Evolutionary conservation across 2,113 vertebrate species (phyloP).

Genomic region (Sinocyclocheilus maitianheensis): DNA sequence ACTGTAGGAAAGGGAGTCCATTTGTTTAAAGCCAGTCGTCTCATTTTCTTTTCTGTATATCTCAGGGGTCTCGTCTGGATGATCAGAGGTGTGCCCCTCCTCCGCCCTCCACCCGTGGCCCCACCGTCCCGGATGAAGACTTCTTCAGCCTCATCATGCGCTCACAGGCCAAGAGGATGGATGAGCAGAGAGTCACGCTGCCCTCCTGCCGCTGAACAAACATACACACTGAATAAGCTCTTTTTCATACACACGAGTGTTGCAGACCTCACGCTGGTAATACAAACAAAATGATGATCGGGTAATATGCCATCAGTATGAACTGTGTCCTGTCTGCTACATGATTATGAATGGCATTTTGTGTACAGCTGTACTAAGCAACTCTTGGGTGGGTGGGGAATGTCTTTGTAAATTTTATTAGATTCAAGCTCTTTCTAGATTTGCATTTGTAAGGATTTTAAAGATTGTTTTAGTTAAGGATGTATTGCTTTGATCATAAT

Average conservation of each 20-base stretch:
- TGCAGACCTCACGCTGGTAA: neutral
- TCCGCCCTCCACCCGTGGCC: constrained; percentile 77
- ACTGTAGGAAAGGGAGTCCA: too few species aligned
- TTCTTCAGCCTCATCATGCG: constrained; percentile 96
- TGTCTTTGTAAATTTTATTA: neutral
- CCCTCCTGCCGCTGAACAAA: constrained; percentile 72
- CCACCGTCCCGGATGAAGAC: constrained; percentile 94
- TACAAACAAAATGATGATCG: neutral
- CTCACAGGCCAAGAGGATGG: constrained; percentile 94
- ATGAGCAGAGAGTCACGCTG: constrained; percentile 91
- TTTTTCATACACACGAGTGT: neutral
- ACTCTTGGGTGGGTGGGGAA: neutral
- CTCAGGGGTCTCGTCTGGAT: constrained; percentile 89
- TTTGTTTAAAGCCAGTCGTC: too few species aligned
- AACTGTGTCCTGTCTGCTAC: neutral
- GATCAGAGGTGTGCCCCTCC: constrained; percentile 94
- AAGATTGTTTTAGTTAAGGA: constrained; percentile 30
- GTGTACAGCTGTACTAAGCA: neutral
- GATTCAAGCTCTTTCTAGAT: neutral
- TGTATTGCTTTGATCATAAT: constrained; percentile 45
- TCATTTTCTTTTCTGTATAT: neutral
- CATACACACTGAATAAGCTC: neutral
- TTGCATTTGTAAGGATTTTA: constrained; percentile 29
- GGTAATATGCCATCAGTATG: neutral
- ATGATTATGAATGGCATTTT: neutral